These are phyloP conservation scores for Brachynemurus nebulosus DNA, from an alignment of 2,888 invertebrate genomes.

Conservation along the genomic window DNA sequence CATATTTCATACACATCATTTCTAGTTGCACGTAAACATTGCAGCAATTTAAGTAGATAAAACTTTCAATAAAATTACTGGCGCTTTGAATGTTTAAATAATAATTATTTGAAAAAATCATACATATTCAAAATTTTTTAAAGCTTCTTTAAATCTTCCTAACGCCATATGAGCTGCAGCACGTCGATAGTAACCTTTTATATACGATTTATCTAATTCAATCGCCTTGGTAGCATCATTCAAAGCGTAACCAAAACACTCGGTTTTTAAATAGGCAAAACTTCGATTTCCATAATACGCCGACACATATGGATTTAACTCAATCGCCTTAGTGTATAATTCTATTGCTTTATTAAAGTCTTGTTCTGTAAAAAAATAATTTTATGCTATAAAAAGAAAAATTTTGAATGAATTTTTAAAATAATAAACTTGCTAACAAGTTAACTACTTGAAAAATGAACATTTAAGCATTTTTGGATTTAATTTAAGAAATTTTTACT, in stretches of 20 bases:
- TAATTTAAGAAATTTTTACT: no score
- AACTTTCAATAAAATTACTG: not conserved
- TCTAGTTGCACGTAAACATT: no score
- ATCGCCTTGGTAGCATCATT: conserved; percentile 86
- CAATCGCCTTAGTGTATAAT: conserved; percentile 77
- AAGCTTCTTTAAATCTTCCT: conserved; percentile 92
- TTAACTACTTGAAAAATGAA: no score
- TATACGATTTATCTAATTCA: conserved; percentile 73
- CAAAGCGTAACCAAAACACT: conserved; percentile 91
- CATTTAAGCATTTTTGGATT: no score
- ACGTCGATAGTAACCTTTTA: conserved; percentile 94
- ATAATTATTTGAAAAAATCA: conserved; percentile 28
- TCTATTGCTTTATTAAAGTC: conserved; percentile 83
- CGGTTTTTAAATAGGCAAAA: conserved; percentile 84
- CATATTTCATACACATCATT: no score
- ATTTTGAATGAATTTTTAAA: no score
- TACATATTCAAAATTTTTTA: conserved; percentile 94
- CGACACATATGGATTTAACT: conserved; percentile 66
- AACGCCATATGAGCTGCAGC: conserved; percentile 96
- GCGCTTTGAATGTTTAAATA: not conserved
- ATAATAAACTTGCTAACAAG: no score
- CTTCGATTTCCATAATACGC: conserved; percentile 91
- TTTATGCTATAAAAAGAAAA: no score
- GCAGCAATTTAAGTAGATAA: no score
- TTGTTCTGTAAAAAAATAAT: no score